Evolutionary conservation across 1,140 invertebrate genomes (phyloP), one percentile per base, ranked within the genome.

Genomic region (Drosophila lini): DNA sequence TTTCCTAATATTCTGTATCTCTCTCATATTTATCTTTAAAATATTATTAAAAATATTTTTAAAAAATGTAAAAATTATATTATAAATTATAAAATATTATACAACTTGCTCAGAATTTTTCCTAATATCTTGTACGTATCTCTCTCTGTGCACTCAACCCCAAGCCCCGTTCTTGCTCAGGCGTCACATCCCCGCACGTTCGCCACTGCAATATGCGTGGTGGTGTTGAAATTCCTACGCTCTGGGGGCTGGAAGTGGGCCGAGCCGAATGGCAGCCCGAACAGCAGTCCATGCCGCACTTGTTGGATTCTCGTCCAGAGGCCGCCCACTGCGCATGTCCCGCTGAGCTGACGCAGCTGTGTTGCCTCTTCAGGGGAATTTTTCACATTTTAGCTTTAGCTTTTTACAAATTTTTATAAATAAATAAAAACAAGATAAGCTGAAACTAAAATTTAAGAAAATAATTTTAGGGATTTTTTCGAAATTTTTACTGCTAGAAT

Each of bases 251-350:
- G 65, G 38, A 71, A 71, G 10, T 38, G 31, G 40, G 28, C 19
- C 74, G 55, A 63, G 31, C 22, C 38, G 61, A 64, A 1, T n/a
- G 59, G 38, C 56, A 11, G 44, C 52, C 65, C 45, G 38, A 59
- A 25, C 11, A 19, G 32, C 38, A 64, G 71, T 81, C 58, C 65
- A 61, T 45, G 80, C 84, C 80, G 85, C 90, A 91, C 90, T 91
- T 91, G 90, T 91, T 91, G 90, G 86, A 88, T 84, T 89, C 79
- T 63, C 31, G 52, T 62, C 15, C 16, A 4, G 1, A 16, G 22
- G 19, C 13, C 32, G 11, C 4, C 0, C 40, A 75, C 41, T 62
- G 90, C 90, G 90, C 90, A 91, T 59, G 83, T 32, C 44, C 47
- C 36, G 28, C 53, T 13, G 44, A 32, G 60, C 40, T 19, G 31